Evolutionary conservation across 1,140 invertebrate species (phyloP), one percentile per base, ranked within the genome.

Genomic region (Mya arenaria): DNA sequence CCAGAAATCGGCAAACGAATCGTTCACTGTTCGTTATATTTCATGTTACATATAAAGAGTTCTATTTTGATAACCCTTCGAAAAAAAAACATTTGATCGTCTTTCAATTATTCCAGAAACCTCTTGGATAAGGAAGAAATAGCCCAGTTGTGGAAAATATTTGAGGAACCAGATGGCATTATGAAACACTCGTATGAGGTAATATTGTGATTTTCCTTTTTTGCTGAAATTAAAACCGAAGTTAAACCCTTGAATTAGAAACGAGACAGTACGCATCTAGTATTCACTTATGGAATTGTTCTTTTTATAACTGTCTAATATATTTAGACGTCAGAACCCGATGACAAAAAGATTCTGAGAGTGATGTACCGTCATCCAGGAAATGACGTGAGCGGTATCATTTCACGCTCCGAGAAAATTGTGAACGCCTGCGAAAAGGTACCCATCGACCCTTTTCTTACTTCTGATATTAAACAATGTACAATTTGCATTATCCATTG

Each of bases 351-450:
- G 52, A 80, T 80, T 23, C 52, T 69, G 15, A 65, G 77, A 39
- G 63, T 80, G 1, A 80, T 80, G 77, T 80, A 80, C 58, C 19
- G 44, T 28, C 65, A 80, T 62, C 44, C 77, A 15, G 77, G 77
- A 10, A 62, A 56, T 60, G 77, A 80, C 36, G 66, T 80, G 0
- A 80, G 62, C 19, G 77, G 77, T 32, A 28, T 80, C 6, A 4
- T 80, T 0, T 69, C 65, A 0, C 48, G 77, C 19, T 80, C 63
- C 10, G 66, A 69, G 55, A 80, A 80, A 39, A 60, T 80, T 19
- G 77, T 80, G 4, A 55, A 80, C 34, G 58, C 62, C 13, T 80
- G 77, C 62, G 77, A 80, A 71, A 69, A 80, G 66, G 77, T 80
- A 41, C 5, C 1, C n/a, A 48, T 48, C 13, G n/a, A 13, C n/a